A percentile compares a stretch with the other conserved stretches of the same genome.
phyloP scores from a whole-genome alignment of 2,888 invertebrate species.

The Brenthis hecate region DNA sequence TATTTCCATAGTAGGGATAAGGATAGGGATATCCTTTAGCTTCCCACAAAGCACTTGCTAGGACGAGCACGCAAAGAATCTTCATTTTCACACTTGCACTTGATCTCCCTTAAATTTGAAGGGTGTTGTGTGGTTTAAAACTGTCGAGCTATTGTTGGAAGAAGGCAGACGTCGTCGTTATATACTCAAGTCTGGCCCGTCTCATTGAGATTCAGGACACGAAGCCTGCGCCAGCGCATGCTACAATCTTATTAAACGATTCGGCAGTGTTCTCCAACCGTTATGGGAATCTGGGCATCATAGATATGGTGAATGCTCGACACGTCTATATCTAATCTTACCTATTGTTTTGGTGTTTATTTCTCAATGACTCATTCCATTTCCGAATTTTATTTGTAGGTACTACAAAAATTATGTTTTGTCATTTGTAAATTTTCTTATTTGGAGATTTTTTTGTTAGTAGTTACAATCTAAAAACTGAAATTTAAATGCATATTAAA shows the following conservation, averaged over 20 bases:
- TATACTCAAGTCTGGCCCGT: conserved; percentile 67
- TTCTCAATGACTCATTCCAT: conserved; percentile 44
- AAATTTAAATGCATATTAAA: neutral
- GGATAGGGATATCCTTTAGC: conserved; percentile 67
- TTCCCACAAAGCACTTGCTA: conserved; percentile 61
- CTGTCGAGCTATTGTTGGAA: conserved; percentile 58
- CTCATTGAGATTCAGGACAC: conserved; percentile 73
- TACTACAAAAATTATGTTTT: neutral
- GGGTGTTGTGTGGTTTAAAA: conserved; percentile 57
- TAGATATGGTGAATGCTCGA: conserved; percentile 50
- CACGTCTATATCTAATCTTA: conserved; percentile 61
- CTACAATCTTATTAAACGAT: conserved; percentile 60
- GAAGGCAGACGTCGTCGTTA: conserved; percentile 55
- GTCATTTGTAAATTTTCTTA: neutral
- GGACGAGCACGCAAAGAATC: conserved; percentile 50
- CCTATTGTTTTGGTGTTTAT: conserved; percentile 52
- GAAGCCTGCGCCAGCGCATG: conserved; percentile 59
- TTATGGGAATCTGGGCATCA: conserved; percentile 61
- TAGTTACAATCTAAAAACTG: too few relatives aligned
- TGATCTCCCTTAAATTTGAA: conserved; percentile 48
- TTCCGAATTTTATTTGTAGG: conserved; percentile 14
- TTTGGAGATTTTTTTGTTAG: too few relatives aligned
- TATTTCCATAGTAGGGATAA: conserved; percentile 66
- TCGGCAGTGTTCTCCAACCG: conserved; percentile 66
- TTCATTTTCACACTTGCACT: conserved; percentile 56